phyloP scores from a whole-genome alignment of 2,113 vertebrate species.

The Scomber scombrus region DNA sequence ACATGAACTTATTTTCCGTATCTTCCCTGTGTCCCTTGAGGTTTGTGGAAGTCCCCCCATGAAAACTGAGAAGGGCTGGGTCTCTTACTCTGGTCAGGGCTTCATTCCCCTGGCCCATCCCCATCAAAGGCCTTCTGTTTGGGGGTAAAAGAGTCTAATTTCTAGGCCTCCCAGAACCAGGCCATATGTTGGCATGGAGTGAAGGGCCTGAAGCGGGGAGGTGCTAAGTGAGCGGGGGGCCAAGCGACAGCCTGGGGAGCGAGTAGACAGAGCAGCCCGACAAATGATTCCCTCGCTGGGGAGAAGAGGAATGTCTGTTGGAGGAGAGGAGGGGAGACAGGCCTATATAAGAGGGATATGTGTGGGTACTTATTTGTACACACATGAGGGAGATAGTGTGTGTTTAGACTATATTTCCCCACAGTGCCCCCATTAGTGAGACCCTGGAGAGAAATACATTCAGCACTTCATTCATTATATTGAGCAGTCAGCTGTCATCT shows the following conservation, averaged over 20 bases:
- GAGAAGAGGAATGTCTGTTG: constrained; percentile 73
- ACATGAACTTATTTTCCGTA: constrained; percentile 43
- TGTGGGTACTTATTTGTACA: constrained; percentile 53
- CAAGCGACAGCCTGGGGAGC: constrained; percentile 64
- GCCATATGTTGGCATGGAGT: constrained; percentile 42
- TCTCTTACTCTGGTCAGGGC: constrained; percentile 56
- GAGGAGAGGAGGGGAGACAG: constrained; percentile 42
- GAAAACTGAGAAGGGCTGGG: constrained; percentile 69
- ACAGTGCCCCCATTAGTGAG: constrained; percentile 64
- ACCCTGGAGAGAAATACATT: constrained; percentile 73
- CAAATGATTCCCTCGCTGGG: constrained; percentile 66
- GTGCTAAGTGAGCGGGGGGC: constrained; percentile 69
- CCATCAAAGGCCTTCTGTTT: constrained; percentile 79
- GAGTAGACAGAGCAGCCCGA: constrained; percentile 50
- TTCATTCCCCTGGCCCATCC: constrained; percentile 55
- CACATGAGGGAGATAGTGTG: constrained; percentile 12
- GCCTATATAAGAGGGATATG: constrained; percentile 23
- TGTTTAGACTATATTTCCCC: constrained; percentile 57
- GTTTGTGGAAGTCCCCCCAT: constrained; percentile 75
- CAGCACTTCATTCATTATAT: constrained; percentile 78
- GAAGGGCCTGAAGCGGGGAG: constrained; percentile 43
- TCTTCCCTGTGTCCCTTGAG: constrained; percentile 50
- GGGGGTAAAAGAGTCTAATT: constrained; percentile 62
- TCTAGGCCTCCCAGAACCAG: constrained; percentile 69
- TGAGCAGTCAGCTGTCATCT: constrained; percentile 67